Conservation (phyloP, 1,140 invertebrate species). For the Pseudobourletiella spinata region DNA sequence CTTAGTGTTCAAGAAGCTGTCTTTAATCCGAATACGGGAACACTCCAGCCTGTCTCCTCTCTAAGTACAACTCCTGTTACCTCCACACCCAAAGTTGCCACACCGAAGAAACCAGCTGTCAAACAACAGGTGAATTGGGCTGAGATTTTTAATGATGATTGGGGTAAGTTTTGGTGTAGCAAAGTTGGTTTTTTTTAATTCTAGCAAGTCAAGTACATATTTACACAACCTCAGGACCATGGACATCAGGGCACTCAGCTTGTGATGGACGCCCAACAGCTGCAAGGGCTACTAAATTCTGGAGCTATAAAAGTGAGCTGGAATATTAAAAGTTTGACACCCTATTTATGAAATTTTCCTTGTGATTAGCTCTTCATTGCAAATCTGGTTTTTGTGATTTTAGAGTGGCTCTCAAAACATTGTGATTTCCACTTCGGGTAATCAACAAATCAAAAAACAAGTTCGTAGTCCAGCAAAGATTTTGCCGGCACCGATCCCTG, state of each 20-base stretch:
- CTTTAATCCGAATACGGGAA: conserved; percentile 35
- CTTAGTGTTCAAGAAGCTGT: conserved; percentile 30
- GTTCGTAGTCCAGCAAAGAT: conserved; percentile 34
- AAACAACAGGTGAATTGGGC: conserved; percentile 6
- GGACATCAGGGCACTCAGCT: conserved; percentile 26
- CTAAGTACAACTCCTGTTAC: background rate
- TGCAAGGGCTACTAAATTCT: conserved; percentile 26
- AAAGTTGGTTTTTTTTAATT: background rate
- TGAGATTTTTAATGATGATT: background rate
- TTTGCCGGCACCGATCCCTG: conserved; percentile 31
- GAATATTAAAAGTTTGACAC: too few relatives aligned
- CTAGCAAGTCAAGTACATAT: conserved; percentile 18
- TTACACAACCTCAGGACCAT: conserved; percentile 20
- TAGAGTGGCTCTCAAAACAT: conserved; percentile 22
- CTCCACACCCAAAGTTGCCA: conserved; percentile 3
- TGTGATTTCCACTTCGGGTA: conserved; percentile 16
- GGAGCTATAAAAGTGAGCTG: background rate
- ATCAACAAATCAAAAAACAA: conserved; percentile 4
- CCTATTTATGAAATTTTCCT: too few relatives aligned
- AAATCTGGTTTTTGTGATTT: conserved; percentile 8
- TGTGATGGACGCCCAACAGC: conserved; percentile 24
- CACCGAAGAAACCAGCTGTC: conserved; percentile 2
- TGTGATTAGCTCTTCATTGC: background rate
- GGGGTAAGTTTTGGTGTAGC: background rate
- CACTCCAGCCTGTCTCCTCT: conserved; percentile 32